These are phyloP conservation scores for Heliopora coerulea DNA, from an alignment of 92 coral and sea anemone species.

Conservation along the genomic window DNA sequence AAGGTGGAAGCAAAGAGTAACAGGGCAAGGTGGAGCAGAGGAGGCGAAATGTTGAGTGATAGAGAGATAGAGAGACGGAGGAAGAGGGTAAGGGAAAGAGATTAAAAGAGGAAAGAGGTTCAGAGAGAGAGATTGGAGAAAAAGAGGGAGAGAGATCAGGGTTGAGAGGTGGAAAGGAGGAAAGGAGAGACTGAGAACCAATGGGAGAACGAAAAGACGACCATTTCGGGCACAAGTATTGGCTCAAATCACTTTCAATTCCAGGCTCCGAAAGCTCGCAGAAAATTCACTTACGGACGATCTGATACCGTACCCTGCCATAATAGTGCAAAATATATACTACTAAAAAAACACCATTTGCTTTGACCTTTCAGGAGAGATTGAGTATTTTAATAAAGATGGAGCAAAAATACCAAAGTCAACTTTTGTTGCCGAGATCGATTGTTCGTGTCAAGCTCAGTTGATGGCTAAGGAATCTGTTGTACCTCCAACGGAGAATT, in stretches of 20 bases:
- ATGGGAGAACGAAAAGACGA: background rate
- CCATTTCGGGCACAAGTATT: no score
- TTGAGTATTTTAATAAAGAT: background rate
- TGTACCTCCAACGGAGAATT: constrained; percentile 70
- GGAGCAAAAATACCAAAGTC: background rate
- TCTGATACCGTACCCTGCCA: no score
- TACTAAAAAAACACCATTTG: background rate
- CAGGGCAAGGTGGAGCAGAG: background rate
- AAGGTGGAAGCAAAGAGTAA: background rate
- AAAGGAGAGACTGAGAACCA: background rate
- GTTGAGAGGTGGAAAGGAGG: background rate
- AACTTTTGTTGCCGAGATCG: background rate
- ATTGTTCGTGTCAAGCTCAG: background rate
- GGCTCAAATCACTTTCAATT: no score
- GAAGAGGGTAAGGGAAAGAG: no score
- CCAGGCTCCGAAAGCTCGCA: no score
- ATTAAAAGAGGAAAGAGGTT: background rate
- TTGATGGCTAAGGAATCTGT: constrained; percentile 56
- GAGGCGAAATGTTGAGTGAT: no score
- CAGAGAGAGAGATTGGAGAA: background rate
- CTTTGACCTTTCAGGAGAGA: background rate
- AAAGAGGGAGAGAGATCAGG: background rate
- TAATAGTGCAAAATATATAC: background rate
- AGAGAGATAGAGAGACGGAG: no score
- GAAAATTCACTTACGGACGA: no score